phyloP scores from a whole-genome alignment of 2,888 invertebrate genomes.

The Sericinus montela region DNA sequence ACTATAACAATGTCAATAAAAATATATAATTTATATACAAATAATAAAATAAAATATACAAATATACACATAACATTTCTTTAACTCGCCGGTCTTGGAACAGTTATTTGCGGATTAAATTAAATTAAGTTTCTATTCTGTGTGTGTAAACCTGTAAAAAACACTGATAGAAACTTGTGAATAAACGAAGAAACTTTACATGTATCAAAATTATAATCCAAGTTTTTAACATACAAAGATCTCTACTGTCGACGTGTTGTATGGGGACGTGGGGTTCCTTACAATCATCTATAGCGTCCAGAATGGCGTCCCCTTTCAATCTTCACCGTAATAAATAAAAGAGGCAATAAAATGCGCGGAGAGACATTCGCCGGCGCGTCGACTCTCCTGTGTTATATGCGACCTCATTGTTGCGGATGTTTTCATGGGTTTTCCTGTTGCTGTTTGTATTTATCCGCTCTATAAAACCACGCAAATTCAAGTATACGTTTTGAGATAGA shows the following conservation, averaged over 20 bases:
- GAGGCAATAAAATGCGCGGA: constrained; percentile 65
- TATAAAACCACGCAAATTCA: not conserved
- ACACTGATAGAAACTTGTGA: no score
- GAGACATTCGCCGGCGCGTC: constrained; percentile 35
- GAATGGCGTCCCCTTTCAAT: constrained; percentile 72
- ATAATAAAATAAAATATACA: no score
- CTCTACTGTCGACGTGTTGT: constrained; percentile 33
- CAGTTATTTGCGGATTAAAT: no score
- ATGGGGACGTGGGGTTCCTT: constrained; percentile 44
- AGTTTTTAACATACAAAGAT: constrained; percentile 22
- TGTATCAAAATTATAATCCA: no score
- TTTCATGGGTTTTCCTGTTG: constrained; percentile 40
- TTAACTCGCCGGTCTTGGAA: no score
- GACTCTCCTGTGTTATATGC: constrained; percentile 19
- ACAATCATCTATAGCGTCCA: constrained; percentile 59
- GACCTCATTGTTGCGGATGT: constrained; percentile 43
- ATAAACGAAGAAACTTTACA: no score
- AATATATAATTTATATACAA: no score
- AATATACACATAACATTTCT: no score
- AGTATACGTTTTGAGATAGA: no score
- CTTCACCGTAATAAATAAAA: constrained; percentile 75
- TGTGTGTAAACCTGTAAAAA: no score
- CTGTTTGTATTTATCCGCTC: constrained; percentile 19
- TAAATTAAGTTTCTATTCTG: no score
- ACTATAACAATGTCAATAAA: no score